These are phyloP conservation scores for Pica pica DNA, from an alignment of 2,113 vertebrate species.

Conservation along the genomic window DNA sequence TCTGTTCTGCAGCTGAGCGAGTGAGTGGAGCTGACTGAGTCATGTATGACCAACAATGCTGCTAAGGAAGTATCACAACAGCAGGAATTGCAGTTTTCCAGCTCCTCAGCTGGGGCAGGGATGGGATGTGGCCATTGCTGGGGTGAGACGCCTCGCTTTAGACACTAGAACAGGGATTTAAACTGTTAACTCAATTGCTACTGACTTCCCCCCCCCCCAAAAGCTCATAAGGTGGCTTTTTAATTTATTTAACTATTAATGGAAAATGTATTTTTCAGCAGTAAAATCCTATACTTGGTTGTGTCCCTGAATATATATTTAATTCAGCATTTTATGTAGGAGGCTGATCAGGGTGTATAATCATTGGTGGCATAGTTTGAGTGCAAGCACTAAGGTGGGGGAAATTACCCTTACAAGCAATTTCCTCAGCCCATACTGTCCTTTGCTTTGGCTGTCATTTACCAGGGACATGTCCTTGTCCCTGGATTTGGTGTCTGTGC, in stretches of 20 bases:
- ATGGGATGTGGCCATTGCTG: neutral
- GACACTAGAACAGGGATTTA: neutral
- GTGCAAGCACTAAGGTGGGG: fast-evolving
- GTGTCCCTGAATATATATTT: neutral
- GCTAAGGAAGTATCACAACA: neutral
- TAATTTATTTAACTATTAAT: neutral
- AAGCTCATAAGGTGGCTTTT: neutral
- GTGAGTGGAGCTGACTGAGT: neutral
- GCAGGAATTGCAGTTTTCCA: neutral
- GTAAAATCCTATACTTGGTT: neutral
- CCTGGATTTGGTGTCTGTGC: neutral
- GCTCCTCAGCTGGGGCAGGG: neutral
- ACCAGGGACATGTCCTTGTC: neutral
- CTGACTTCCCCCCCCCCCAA: fast-evolving
- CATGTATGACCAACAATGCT: neutral
- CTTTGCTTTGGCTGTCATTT: neutral
- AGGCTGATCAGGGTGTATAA: neutral
- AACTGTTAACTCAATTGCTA: neutral
- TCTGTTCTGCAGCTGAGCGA: neutral
- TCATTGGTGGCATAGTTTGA: neutral
- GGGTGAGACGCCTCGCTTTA: neutral
- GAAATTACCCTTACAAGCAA: neutral
- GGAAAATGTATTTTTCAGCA: neutral
- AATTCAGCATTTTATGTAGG: neutral
- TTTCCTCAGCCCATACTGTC: neutral